Evolutionary conservation across 1,140 invertebrate species (phyloP).

Genomic region (Mactra quadrangularis): DNA sequence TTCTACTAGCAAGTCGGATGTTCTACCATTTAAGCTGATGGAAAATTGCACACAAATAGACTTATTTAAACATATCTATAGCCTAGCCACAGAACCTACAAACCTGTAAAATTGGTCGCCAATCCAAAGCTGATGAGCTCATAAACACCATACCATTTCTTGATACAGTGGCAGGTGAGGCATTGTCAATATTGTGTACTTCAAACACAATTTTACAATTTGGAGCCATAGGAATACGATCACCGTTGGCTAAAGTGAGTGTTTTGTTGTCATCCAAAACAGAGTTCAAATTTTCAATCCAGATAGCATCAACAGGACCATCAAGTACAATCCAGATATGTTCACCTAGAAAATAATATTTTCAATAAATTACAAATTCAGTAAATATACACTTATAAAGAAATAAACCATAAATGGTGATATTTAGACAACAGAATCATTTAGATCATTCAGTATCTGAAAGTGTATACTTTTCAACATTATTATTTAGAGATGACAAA

Average conservation of each 20-base stretch:
- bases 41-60: too few species aligned
- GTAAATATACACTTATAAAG: background rate
- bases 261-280: slow-evolving; percentile 84
- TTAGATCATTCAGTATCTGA: background rate
- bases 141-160: slow-evolving; percentile 84
- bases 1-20: too few species aligned
- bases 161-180: slow-evolving; percentile 83
- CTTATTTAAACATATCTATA: too few species aligned
- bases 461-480: too few species aligned
- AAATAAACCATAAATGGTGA: background rate
- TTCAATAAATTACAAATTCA: background rate
- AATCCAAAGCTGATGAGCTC: slow-evolving; percentile 81
- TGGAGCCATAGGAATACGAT: slow-evolving; percentile 83
- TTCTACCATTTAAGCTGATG: too few species aligned
- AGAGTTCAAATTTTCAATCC: slow-evolving; percentile 84
- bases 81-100: too few species aligned
- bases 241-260: slow-evolving; percentile 83
- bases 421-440: background rate
- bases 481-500: too few species aligned
- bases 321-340: slow-evolving; percentile 84
- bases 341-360: slow-evolving; percentile 71
- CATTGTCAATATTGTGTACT: slow-evolving; percentile 84
- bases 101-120: slow-evolving; percentile 82
- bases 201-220: slow-evolving; percentile 83
- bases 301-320: slow-evolving; percentile 84